Base-by-base conservation (phyloP, 2,888 invertebrate species). In the Caenorhabditis zanzibari region DNA sequence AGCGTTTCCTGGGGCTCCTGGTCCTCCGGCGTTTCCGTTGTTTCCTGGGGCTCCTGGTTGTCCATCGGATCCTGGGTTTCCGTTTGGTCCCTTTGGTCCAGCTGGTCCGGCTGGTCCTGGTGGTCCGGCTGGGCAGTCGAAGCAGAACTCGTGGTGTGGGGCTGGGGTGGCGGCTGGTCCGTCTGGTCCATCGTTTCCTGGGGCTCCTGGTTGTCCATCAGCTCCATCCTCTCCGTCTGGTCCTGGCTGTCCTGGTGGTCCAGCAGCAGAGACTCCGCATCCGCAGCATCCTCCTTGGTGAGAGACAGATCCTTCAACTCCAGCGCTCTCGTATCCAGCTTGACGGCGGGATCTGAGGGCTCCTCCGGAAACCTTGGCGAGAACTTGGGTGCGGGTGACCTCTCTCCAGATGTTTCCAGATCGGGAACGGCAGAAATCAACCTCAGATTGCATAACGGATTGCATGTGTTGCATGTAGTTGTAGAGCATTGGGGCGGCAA, bases 381-480 rank as follows among this genome's bases (percentile, higher is more conserved):
- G 84, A 69, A 88, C 86, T 84, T 89, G 89, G 6, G 90, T 89
- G 56, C 88, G 84, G 76, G 89, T 88, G 19, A 89, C 89, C 74
- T 90, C 90, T 75, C 85, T 83, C 90, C 90, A 90, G 85, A 90
- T 87, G 86, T 87, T 88, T 82, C 84, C 81, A 68, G 89, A 89
- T 54, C 90, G 88, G 54, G 89, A 88, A 81, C 89, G 86, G 86
- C 89, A 88, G 86, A 90, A 89, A 73, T 89, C 89, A 52, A 88
- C 88, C 84, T 90, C 90, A 71, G 86, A 86, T 82, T 89, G 88
- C 87, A 90, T 88, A 63, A 90, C 86, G 12, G 86, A 84, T 76
- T 90, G 90, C 85, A 90, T 89, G 84, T 89, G 89, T 86, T 90
- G 90, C 85, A 90, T 86, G 88, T 90, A 90, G 86, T 89, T 90